phyloP scores from a whole-genome alignment of 1,140 invertebrate genomes.

The Micrasema longulum region DNA sequence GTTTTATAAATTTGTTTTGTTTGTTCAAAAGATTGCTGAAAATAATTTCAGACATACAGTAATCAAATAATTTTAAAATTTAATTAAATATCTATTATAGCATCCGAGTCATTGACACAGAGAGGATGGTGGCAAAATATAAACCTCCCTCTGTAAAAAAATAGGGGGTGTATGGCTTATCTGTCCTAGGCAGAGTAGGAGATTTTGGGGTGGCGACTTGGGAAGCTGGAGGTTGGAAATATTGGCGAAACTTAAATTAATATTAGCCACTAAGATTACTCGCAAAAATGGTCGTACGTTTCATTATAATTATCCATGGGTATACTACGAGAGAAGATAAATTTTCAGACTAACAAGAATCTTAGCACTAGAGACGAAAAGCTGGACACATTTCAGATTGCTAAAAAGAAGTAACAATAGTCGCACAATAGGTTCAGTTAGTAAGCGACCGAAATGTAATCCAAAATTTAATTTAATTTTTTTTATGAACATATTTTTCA shows the following conservation, averaged over 20 bases:
- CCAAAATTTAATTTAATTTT: no score
- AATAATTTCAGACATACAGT: constrained; percentile 32
- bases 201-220: background rate
- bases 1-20: background rate
- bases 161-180: constrained; percentile 46
- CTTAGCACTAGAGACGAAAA: no score
- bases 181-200: constrained; percentile 46
- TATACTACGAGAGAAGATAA: no score
- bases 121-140: constrained; percentile 9
- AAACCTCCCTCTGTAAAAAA: constrained; percentile 15
- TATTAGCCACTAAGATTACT: constrained; percentile 36
- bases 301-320: no score
- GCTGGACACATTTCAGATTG: no score
- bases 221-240: constrained; percentile 19
- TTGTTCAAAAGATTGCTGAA: constrained; percentile 8
- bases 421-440: no score
- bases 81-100: constrained; percentile 33
- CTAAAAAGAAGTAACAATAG: no score
- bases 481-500: no score
- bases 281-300: background rate
- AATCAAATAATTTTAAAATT: constrained; percentile 28
- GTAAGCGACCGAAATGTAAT: no score
- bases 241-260: constrained; percentile 54
- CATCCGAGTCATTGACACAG: constrained; percentile 35
- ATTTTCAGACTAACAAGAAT: no score